Percentiles rank a stretch among this genome's conserved stretches.
Evolutionary conservation across 2,797 vertebrate species (phyloP).

Genomic region (Scolopax bukidnonensis): DNA sequence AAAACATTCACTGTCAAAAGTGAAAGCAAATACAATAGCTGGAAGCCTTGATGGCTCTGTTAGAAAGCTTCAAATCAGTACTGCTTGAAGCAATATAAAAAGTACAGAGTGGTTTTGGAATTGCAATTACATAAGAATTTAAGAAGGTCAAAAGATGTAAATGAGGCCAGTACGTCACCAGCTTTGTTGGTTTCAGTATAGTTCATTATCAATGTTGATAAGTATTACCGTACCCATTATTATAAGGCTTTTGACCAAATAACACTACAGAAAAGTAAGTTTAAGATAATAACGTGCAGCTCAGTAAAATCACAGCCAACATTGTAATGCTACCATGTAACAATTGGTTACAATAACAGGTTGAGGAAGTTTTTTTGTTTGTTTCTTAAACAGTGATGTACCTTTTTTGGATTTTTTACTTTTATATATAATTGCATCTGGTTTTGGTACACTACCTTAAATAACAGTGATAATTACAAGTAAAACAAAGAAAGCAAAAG

Average conservation of each 20-base stretch:
- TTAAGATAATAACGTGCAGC: background rate
- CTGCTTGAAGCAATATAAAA: background rate
- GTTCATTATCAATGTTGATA: background rate
- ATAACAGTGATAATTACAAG: background rate
- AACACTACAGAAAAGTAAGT: background rate
- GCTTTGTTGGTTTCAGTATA: background rate
- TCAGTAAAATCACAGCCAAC: background rate
- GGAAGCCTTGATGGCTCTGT: background rate
- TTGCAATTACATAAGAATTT: background rate
- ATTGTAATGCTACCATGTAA: background rate
- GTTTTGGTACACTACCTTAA: background rate
- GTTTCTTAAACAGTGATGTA: background rate
- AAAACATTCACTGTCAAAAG: background rate
- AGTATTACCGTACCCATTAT: background rate
- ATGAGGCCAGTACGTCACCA: background rate
- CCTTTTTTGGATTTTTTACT: background rate
- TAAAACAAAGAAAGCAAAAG: background rate
- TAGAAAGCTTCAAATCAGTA: background rate
- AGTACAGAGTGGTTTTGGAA: background rate
- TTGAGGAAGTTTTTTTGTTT: no score
- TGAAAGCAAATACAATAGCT: background rate
- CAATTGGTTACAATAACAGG: background rate
- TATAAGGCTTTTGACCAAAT: background rate
- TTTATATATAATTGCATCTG: background rate
- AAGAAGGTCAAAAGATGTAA: background rate